Conservation (phyloP, 2,888 invertebrate genomes). For the Isotomurus palustris region DNA sequence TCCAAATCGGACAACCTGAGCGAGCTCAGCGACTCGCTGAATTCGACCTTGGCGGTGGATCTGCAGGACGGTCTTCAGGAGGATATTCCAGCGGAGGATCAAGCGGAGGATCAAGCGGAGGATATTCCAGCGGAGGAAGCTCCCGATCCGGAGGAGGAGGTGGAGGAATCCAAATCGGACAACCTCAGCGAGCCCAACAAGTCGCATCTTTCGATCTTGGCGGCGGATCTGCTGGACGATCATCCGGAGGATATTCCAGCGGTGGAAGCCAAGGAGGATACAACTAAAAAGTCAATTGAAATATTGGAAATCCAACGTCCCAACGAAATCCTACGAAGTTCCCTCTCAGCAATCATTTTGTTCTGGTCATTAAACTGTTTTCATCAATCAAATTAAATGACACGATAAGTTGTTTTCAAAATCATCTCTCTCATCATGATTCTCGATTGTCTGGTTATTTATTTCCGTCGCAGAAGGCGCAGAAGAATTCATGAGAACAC, state of each 20-base stretch:
- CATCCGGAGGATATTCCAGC: neutral
- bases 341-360: too few species aligned
- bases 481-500: too few species aligned
- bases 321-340: too few species aligned
- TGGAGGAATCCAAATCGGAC: neutral
- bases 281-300: too few species aligned
- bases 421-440: too few species aligned
- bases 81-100: conserved; percentile 5
- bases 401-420: too few species aligned
- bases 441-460: too few species aligned
- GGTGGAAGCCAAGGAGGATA: conserved; percentile 16
- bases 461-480: too few species aligned
- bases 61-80: neutral
- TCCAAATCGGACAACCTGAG: neutral
- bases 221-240: conserved; percentile 2
- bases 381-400: too few species aligned
- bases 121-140: conserved; percentile 13
- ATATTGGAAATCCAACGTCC: too few species aligned
- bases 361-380: too few species aligned
- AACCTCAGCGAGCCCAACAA: neutral
- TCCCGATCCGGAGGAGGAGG: neutral
- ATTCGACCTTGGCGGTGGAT: conserved; percentile 17
- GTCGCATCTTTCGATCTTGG: conserved; percentile 11
- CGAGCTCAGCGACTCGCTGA: conserved; percentile 4
- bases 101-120: conserved; percentile 5